These are phyloP conservation scores for Drosophila setosimentum DNA, from an alignment of 2,888 invertebrate genomes.

Conservation along the genomic window DNA sequence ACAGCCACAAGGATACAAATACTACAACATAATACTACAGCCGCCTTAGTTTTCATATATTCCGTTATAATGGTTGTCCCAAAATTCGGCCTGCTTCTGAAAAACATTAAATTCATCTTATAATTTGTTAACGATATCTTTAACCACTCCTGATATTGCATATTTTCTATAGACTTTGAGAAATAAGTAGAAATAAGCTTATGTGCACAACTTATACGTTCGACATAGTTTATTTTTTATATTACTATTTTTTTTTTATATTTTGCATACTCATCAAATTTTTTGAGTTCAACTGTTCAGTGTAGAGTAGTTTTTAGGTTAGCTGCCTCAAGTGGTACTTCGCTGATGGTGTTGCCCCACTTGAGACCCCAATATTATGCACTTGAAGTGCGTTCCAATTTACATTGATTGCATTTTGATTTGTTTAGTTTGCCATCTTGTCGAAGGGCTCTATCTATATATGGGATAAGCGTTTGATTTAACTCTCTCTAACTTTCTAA, in stretches of 20 bases:
- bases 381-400: conserved; percentile 47
- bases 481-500: conserved; percentile 11
- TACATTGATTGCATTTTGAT: conserved; percentile 60
- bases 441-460: conserved; percentile 8
- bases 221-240: neutral
- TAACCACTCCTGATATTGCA: neutral
- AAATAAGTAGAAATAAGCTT: neutral
- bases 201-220: neutral
- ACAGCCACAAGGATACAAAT: conserved; percentile 21
- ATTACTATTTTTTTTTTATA: neutral
- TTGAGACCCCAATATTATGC: conserved; percentile 47
- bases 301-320: conserved; percentile 38
- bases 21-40: neutral
- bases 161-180: neutral
- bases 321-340: conserved; percentile 39
- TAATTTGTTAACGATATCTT: neutral
- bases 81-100: neutral
- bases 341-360: conserved; percentile 30
- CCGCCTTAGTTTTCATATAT: neutral
- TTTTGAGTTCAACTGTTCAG: neutral
- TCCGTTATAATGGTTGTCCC: neutral
- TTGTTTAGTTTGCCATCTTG: conserved; percentile 43
- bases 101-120: neutral
- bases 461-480: neutral
- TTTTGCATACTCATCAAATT: neutral